phyloP scores from a whole-genome alignment of 2,113 vertebrate species.

The Artemisiospiza belli region DNA sequence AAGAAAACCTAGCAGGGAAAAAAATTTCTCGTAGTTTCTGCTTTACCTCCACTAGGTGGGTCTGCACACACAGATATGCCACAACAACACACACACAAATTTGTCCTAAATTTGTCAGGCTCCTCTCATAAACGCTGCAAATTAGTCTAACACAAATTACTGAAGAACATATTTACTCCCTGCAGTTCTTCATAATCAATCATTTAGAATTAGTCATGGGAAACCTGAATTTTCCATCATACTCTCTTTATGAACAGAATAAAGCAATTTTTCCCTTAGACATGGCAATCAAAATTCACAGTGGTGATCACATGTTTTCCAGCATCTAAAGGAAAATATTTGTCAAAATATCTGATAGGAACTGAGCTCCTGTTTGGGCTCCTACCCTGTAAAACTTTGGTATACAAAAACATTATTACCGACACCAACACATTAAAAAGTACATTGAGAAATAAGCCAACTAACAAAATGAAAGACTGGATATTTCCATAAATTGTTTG shows the following conservation, averaged over 20 bases:
- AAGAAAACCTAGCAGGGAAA: not conserved
- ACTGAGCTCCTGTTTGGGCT: not conserved
- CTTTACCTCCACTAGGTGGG: conserved; percentile 52
- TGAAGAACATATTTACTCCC: not conserved
- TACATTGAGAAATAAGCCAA: not conserved
- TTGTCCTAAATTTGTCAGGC: not conserved
- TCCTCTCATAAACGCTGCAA: not conserved
- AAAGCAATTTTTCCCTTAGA: not conserved
- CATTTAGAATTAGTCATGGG: not conserved
- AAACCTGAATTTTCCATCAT: not conserved
- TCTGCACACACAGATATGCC: conserved; percentile 14
- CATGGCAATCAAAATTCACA: not conserved
- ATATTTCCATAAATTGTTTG: not conserved
- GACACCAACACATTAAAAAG: not conserved
- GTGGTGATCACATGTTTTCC: not conserved
- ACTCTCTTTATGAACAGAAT: not conserved
- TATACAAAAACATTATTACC: not conserved
- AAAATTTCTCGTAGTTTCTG: not conserved
- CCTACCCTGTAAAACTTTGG: not conserved
- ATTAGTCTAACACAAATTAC: not conserved
- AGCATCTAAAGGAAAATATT: not conserved
- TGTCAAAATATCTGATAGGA: not conserved
- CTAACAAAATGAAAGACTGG: not conserved
- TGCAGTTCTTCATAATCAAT: not conserved
- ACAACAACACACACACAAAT: not conserved